Base-by-base conservation (phyloP, 2,113 vertebrate genomes). In the Electrona antarctica region DNA sequence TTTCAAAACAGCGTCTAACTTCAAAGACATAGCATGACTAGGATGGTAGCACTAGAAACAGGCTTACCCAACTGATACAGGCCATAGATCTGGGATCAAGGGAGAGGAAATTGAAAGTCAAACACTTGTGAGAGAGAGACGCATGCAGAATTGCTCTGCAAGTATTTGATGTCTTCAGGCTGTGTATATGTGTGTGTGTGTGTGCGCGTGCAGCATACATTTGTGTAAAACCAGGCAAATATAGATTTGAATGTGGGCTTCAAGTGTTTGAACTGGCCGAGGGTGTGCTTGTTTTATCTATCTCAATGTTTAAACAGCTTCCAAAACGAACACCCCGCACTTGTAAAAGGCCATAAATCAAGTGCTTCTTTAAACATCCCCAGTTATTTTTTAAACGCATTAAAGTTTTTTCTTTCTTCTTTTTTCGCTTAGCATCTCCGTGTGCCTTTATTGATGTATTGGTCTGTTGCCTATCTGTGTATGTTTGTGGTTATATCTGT, bases 231-330 rank as follows among this genome's bases (percentile, higher is more conserved):
- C 28, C n/a, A 21, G 61, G 48, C 55, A 76, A 83, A 82, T 64
- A 73, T 11, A 73, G 60, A 81, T 78, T 76, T 76, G 11, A 69
- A 71, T 72, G 70, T 54, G 65, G 33, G 52, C 33, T 60, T 46
- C 48, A 15, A 60, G 21, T 74, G 65, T 81, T 77, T 79, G 70
- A 70, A 71, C 64, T 49, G 15, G 66, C 60, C 55, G 9, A 51
- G 71, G 33, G 13, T 47, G 51, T 64, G 73, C 56, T 67, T 69
- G 62, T 71, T 75, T 65, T 59, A 64, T 50, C 8, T 49, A n/a
- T 49, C 49, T 46, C 11, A 10, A 12, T 68, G 75, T 77, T 75
- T 77, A 48, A 71, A 69, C 59, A 79, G 59, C n/a, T 51, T 70
- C 46, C n/a, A 12, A 71, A 71, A 46, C 21, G 4, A 9, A 47